Base-by-base conservation (phyloP, 2,888 invertebrate genomes). In the Nomada fucata region DNA sequence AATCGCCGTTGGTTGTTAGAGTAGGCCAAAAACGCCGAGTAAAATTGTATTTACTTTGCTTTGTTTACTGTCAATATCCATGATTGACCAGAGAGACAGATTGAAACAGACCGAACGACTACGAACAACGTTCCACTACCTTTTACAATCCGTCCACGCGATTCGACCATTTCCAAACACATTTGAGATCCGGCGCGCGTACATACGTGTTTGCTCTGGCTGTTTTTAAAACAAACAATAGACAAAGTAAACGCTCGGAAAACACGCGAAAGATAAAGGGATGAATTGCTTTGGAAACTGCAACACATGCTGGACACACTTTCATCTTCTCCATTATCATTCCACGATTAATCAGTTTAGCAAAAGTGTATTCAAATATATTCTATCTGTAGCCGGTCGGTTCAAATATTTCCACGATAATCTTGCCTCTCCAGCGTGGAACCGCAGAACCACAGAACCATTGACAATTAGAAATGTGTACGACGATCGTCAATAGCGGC, bases 131-230 rank as follows among this genome's bases (percentile, higher is more conserved):
- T 36, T 36, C 36, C 36, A 36, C 36, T 36, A 36, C 36, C 36
- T 36, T 36, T 36, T 53, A 42, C 15, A 10, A 20, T 13, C n/a
- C 20, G 15, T 52, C 10, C 65, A 23, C 2, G 7, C 53, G 36
- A 36, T 36, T 23, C 20, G 5, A 42, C 4, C 52, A 50, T 36
- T 36, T 23, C 23, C 75, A 59, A 76, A 81, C 67, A 36, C 53
- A 73, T 72, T 79, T 82, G 65, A 76, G 75, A 60, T 70, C 72
- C 59, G 78, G 60, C 59, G 76, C 76, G 71, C 42, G 76, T 79
- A 78, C 77, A 74, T 82, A 72, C 59, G 78, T 69, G 79, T 72
- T 59, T 86, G 84, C 84, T 73, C 36, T 23, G 53, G 4, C 36
- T 67, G 36, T 53, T 67, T 67, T 67, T 67, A 53, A 67, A 67